These are phyloP conservation scores for Neodiprion lecontei DNA, from an alignment of 1,140 invertebrate species.

Conservation along the genomic window DNA sequence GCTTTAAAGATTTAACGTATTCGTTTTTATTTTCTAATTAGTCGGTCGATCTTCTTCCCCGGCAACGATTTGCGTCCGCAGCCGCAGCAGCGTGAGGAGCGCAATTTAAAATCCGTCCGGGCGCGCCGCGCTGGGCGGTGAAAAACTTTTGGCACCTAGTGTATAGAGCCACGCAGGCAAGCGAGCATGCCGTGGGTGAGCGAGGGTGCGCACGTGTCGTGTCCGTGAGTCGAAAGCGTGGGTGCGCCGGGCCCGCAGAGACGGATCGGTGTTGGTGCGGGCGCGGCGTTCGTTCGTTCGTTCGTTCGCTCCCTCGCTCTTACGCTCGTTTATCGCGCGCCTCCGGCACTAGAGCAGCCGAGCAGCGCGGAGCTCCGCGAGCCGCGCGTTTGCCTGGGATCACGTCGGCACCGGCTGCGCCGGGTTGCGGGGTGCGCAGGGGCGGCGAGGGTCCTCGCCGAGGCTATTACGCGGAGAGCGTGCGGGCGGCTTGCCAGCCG, in stretches of 20 bases:
- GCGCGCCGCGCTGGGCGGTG: constrained; percentile 25
- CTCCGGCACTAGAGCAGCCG: constrained; percentile 10
- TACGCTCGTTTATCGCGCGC: constrained; percentile 15
- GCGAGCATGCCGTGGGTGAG: constrained; percentile 3
- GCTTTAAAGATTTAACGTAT: too few species aligned
- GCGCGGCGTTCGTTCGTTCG: constrained; percentile 20
- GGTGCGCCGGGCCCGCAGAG: too few species aligned
- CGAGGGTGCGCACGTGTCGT: not conserved
- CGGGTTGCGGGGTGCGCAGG: constrained; percentile 9
- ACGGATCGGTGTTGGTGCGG: not conserved
- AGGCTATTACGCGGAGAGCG: constrained; percentile 34
- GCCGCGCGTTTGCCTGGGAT: constrained; percentile 51
- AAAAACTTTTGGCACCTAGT: not conserved
- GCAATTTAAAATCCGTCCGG: constrained; percentile 15
- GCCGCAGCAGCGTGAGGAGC: not conserved
- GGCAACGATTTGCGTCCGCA: too few species aligned
- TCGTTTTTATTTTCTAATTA: too few species aligned
- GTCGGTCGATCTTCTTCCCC: too few species aligned
- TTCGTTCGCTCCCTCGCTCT: constrained; percentile 11
- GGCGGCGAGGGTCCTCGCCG: constrained; percentile 29
- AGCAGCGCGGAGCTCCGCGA: constrained; percentile 36
- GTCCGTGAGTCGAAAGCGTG: not conserved
- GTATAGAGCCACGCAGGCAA: not conserved
- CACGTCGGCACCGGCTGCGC: constrained; percentile 11
- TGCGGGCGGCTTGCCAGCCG: constrained; percentile 26